Conservation (phyloP, 2,888 invertebrate genomes). For the Heliconius aoede region DNA sequence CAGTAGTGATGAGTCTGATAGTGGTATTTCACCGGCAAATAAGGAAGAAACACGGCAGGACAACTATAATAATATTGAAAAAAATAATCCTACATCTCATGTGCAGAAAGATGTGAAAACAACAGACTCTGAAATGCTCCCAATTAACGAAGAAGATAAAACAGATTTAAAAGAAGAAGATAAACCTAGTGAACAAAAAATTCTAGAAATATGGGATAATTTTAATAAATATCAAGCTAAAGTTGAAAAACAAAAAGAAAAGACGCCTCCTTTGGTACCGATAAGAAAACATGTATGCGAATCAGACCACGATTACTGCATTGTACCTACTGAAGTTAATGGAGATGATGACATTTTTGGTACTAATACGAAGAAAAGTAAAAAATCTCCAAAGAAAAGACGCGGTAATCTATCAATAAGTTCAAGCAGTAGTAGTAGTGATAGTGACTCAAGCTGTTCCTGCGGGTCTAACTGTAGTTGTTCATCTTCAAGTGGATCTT, state of each 20-base stretch:
- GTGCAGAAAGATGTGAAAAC: slow-evolving; percentile 42
- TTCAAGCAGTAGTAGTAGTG: slow-evolving; percentile 90
- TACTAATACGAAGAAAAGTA: slow-evolving; percentile 77
- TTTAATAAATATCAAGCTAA: slow-evolving; percentile 89
- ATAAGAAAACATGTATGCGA: slow-evolving; percentile 83
- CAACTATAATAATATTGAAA: slow-evolving; percentile 51
- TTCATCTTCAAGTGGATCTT: slow-evolving; percentile 88
- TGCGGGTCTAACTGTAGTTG: slow-evolving; percentile 94
- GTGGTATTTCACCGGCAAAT: slow-evolving; percentile 59
- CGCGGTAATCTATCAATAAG: slow-evolving; percentile 82
- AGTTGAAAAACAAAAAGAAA: slow-evolving; percentile 83
- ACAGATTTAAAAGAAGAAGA: slow-evolving; percentile 65
- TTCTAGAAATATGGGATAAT: slow-evolving; percentile 90
- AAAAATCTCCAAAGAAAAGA: slow-evolving; percentile 78
- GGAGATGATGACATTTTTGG: slow-evolving; percentile 74
- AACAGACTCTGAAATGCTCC: slow-evolving; percentile 44
- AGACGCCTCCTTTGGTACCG: slow-evolving; percentile 75
- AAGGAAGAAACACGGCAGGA: slow-evolving; percentile 56
- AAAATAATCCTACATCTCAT: slow-evolving; percentile 54
- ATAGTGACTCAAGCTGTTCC: slow-evolving; percentile 89
- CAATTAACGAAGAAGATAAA: slow-evolving; percentile 58
- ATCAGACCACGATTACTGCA: slow-evolving; percentile 91
- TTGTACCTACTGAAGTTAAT: slow-evolving; percentile 77
- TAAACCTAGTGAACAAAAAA: slow-evolving; percentile 83
- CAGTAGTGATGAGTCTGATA: slow-evolving; percentile 87